A percentile compares a stretch with the other conserved stretches of the same genome.
These are phyloP conservation scores for Fabriciana adippe DNA, from an alignment of 2,888 invertebrate genomes.

Conservation along the genomic window DNA sequence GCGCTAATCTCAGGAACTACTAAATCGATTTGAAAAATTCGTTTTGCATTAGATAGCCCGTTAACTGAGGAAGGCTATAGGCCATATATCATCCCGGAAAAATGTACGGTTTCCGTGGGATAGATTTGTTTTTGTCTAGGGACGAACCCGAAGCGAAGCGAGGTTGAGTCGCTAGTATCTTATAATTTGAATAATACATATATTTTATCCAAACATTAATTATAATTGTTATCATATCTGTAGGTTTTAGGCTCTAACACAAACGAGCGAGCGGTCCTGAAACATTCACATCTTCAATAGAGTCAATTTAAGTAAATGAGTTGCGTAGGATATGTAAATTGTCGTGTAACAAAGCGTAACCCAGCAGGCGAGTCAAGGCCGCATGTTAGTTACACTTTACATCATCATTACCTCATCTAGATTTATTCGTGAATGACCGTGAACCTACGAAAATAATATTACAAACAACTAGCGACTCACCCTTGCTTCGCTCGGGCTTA, in stretches of 20 bases:
- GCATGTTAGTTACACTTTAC: conserved; percentile 59
- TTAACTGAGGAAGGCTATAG: too few species aligned
- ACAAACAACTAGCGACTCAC: too few species aligned
- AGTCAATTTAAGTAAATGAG: conserved; percentile 36
- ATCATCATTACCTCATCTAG: conserved; percentile 60
- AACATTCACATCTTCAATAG: conserved; percentile 28
- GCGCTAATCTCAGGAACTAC: too few species aligned
- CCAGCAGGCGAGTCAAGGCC: conserved; percentile 57
- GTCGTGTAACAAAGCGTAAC: conserved; percentile 43
- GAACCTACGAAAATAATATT: conserved; percentile 39
- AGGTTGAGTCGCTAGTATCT: too few species aligned
- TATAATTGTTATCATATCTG: not conserved
- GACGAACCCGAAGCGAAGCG: too few species aligned
- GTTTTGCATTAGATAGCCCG: too few species aligned
- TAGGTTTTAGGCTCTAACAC: not conserved
- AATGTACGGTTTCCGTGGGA: too few species aligned
- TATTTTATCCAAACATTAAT: not conserved
- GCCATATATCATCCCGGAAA: too few species aligned
- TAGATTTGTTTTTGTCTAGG: too few species aligned
- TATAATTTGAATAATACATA: not conserved
- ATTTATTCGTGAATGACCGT: conserved; percentile 52
- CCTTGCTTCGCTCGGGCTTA: too few species aligned
- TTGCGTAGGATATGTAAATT: conserved; percentile 39
- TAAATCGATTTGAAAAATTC: too few species aligned
- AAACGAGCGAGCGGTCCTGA: conserved; percentile 9